These are phyloP conservation scores for Alectura lathami DNA, from an alignment of 2,113 vertebrate genomes.

Conservation along the genomic window DNA sequence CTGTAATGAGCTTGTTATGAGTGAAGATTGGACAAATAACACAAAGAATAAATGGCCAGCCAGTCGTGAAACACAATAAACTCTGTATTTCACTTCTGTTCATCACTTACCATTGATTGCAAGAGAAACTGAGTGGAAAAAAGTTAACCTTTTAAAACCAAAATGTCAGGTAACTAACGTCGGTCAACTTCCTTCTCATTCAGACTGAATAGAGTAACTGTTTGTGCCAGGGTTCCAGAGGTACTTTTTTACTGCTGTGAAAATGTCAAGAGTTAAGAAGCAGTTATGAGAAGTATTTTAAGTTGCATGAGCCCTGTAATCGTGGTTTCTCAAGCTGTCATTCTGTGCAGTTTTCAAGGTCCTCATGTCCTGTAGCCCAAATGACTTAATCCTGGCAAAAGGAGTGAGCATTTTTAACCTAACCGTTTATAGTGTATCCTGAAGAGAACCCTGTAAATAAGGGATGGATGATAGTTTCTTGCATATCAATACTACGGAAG, in stretches of 20 bases:
- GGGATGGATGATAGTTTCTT: not conserved
- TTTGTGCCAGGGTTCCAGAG: not conserved
- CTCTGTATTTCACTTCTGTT: not conserved
- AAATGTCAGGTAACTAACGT: conserved; percentile 23
- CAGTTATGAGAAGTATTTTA: conserved; percentile 21
- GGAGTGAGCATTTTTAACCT: not conserved
- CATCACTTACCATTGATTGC: conserved; percentile 15
- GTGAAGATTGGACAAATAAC: conserved; percentile 11
- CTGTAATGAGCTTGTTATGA: conserved; percentile 16
- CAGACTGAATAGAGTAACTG: not conserved
- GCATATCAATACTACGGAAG: not conserved
- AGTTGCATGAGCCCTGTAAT: not conserved
- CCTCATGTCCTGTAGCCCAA: not conserved
- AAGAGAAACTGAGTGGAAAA: conserved; percentile 37
- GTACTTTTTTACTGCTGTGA: not conserved
- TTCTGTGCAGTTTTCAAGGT: not conserved
- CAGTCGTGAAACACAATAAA: conserved; percentile 4
- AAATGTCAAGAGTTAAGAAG: conserved; percentile 56
- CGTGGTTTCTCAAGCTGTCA: not conserved
- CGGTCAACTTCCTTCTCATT: not conserved
- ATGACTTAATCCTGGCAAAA: not conserved
- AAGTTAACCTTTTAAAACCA: conserved; percentile 35
- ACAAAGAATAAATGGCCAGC: not conserved
- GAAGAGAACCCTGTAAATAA: not conserved
- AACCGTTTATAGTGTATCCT: not conserved